Evolutionary conservation across 2,888 invertebrate species (phyloP).

Genomic region (Nezara viridula): DNA sequence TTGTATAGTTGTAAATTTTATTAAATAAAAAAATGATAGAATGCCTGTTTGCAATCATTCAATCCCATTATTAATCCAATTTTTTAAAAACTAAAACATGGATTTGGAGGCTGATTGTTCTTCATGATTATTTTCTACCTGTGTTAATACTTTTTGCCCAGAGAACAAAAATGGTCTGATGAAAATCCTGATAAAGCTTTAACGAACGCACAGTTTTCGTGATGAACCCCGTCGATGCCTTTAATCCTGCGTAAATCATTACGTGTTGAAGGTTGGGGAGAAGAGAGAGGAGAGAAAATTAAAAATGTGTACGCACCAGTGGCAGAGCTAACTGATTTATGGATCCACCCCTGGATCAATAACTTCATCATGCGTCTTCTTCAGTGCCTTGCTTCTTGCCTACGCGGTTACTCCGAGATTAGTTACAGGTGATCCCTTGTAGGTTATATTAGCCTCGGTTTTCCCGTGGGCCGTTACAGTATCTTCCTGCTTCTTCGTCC

Average conservation of each 20-base stretch:
- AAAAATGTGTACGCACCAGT: conserved; percentile 4
- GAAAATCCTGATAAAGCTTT: neutral
- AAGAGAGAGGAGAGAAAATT: neutral
- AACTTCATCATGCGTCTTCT: neutral
- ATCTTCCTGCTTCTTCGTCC: neutral
- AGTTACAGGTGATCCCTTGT: neutral
- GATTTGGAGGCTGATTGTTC: too few species aligned
- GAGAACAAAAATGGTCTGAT: neutral
- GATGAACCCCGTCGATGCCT: neutral
- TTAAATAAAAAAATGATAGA: too few species aligned
- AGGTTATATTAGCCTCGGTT: neutral
- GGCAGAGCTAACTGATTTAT: conserved; percentile 11
- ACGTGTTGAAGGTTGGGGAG: neutral
- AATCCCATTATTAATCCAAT: too few species aligned
- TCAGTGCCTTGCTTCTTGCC: neutral
- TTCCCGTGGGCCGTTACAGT: neutral
- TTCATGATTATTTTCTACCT: neutral
- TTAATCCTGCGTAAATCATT: neutral
- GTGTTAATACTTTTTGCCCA: neutral
- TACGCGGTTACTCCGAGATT: neutral
- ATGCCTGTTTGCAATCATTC: too few species aligned
- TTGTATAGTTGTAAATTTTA: too few species aligned
- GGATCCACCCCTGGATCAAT: neutral
- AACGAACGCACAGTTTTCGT: neutral
- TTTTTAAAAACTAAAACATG: too few species aligned